Conservation (phyloP, 2,797 vertebrate species). For the Manis crassicaudata region DNA sequence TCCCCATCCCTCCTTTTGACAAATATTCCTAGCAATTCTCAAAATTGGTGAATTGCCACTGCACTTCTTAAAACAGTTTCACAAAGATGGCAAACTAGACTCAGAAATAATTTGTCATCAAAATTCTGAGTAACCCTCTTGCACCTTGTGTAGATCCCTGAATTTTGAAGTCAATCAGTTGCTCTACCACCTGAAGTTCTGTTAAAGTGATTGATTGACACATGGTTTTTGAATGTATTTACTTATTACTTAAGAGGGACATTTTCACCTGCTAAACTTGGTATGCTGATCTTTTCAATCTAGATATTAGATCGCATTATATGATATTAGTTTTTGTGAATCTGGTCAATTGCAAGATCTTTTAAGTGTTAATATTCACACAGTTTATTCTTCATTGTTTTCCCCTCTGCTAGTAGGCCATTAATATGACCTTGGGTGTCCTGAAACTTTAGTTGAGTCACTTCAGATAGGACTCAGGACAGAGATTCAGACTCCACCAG, state of each 20-base stretch:
- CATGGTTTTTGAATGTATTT: background rate
- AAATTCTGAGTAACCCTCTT: background rate
- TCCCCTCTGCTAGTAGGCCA: background rate
- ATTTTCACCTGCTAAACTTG: background rate
- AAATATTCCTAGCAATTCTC: background rate
- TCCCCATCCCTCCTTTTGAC: background rate
- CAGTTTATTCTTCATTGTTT: background rate
- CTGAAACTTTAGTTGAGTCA: background rate
- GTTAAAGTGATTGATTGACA: background rate
- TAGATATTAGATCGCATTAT: background rate
- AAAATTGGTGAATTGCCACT: background rate
- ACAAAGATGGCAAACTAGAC: background rate
- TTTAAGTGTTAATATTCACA: background rate
- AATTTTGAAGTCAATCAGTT: background rate
- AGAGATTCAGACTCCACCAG: background rate
- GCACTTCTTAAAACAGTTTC: background rate
- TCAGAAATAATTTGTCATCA: background rate
- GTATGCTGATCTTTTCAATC: background rate
- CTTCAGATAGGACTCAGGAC: background rate
- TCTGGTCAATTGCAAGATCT: background rate
- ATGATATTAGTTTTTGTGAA: background rate
- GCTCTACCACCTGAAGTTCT: background rate
- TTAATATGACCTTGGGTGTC: conserved; percentile 2
- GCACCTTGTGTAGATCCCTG: background rate
- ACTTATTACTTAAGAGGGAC: background rate